phyloP scores from a whole-genome alignment of 2,113 vertebrate species.

The Puntigrus tetrazona region DNA sequence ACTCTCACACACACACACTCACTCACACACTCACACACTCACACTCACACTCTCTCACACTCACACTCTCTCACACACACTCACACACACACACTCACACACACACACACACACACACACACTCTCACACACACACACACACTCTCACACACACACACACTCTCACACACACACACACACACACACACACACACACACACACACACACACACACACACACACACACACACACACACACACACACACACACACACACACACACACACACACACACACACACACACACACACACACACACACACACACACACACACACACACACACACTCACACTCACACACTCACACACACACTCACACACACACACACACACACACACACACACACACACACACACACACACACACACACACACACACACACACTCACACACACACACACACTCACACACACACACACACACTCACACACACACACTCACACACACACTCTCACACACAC shows the following conservation, averaged over 20 bases:
- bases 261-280: too few species aligned
- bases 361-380: constrained; percentile 73
- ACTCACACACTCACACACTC: neutral
- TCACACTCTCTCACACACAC: neutral
- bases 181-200: neutral
- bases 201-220: constrained; percentile 7
- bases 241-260: too few species aligned
- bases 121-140: neutral
- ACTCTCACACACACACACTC: too few species aligned
- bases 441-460: neutral
- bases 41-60: too few species aligned
- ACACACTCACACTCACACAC: neutral
- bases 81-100: constrained; percentile 1
- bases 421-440: neutral
- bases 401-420: neutral
- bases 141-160: neutral
- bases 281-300: neutral
- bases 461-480: constrained; percentile 65
- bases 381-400: neutral
- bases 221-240: constrained; percentile 61
- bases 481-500: too few species aligned
- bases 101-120: constrained; percentile 73
- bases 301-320: too few species aligned
- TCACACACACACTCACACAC: constrained; percentile 4
- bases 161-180: neutral